Base-by-base conservation (phyloP, 2,888 invertebrate species). In the Apodemia mormo region DNA sequence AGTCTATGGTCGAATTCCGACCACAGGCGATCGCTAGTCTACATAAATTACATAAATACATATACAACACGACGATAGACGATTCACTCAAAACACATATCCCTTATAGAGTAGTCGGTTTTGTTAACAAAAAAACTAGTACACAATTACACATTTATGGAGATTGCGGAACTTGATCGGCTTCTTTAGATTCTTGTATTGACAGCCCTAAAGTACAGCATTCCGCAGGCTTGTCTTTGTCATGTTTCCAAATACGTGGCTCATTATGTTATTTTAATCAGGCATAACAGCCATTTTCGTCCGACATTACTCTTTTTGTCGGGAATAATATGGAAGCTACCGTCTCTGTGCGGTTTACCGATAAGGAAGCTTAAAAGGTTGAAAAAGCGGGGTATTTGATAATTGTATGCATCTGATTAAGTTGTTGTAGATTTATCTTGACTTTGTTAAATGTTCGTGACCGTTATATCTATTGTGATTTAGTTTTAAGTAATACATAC, bases 241-340 rank as follows among this genome's bases (percentile, higher is more conserved):
- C 87, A 90, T 90, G 90, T 85, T 87, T 91, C 85, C 87, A 90
- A 89, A 90, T 87, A 89, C 81, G 80, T 81, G 81, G 78, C 83
- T 88, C 87, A 87, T 88, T 86, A 88, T 87, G 90, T 86, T 89
- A 92, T 91, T 91, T 92, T 91, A 92, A 92, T 87, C 85, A 88
- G 83, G 82, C 90, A 84, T 87, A 82, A 79, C 79, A 80, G 80
- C 79, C 77, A 76, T 73, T 74, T 71, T 72, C 74, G 72, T 75
- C 74, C 71, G 58, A 69, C 71, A 71, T 71, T 73, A 52, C 30
- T 66, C 65, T 70, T 70, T 70, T 72, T 69, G 72, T 71, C 66
- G 52, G 58, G 58, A 58, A 58, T 30, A 58, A 58, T 58, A 58
- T 58, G 58, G 58, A 58, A 58, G 58, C 30, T 29, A 58, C 58